Base-by-base conservation (phyloP, 2,888 invertebrate genomes). In the Adineta ricciae region DNA sequence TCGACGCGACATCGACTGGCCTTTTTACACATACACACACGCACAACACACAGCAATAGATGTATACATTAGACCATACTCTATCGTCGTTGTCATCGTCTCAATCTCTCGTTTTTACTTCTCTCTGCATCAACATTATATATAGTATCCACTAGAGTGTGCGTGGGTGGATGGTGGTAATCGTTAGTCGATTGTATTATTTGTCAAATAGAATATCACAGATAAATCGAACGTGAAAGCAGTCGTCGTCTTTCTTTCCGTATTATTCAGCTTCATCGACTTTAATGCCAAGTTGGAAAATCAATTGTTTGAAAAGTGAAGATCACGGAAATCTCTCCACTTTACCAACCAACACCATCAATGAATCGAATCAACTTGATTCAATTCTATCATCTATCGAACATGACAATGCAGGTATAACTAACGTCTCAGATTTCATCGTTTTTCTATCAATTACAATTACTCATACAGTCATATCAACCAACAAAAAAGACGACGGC, bases 271-370 rank as follows among this genome's bases (percentile, higher is more conserved):
- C 27, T 27, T 14, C 5, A 46, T 46, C 32, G 2, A n/a, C 11
- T 46, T 8, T 8, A 38, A 78, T 78, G 78, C 78, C 78, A 41
- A 78, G 8, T 78, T 78, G 78, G 78, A 78, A 78, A 41, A 78
- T 78, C 9, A 41, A 41, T n/a, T 78, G 78, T 78, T 41, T 78
- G 11, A 78, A 78, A 78, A 78, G 78, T 78, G 41, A 41, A 11
- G 1, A 64, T 64, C 16, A 19, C 7, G 7, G 16, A 64, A 36
- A 14, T 32, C 2, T 7, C 19, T 32, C 64, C 1, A 9, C 32
- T 0, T 16, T 2, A 19, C 14, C 27, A 27, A 16, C 32, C 14
- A 64, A 36, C 19, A 50, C 19, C 2, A 46, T 46, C 11, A 11
- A 46, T 46, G 46, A 46, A 46, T 46, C 46, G 11, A 46, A 46